Conservation (phyloP, 2,888 invertebrate genomes). For the Drosophila mayaguana region DNA sequence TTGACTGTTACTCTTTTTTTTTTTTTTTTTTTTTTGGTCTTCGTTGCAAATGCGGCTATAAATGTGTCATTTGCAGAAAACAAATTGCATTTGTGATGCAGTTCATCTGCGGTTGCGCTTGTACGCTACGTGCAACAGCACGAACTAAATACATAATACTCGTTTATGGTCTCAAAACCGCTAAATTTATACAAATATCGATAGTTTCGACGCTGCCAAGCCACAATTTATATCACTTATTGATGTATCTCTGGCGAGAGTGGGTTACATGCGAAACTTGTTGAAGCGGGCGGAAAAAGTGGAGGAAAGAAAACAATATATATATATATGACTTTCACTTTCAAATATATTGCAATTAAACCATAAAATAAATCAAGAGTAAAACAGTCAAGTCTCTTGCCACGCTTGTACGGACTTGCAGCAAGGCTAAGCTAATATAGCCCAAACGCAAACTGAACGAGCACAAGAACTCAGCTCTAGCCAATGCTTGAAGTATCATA, state of each 20-base stretch:
- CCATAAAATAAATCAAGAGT: too few species aligned
- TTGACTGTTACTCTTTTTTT: not conserved
- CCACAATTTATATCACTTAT: conserved; percentile 1
- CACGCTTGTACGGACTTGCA: too few species aligned
- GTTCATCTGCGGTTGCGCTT: conserved; percentile 40
- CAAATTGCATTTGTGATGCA: conserved; percentile 53
- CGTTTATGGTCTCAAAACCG: conserved; percentile 2
- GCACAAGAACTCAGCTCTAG: not conserved
- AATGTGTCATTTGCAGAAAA: conserved; percentile 65
- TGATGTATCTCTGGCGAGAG: not conserved
- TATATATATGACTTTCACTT: not conserved
- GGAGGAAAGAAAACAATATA: not conserved
- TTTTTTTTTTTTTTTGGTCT: not conserved
- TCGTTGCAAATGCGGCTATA: conserved; percentile 38
- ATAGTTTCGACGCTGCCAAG: not conserved
- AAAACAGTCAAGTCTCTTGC: too few species aligned
- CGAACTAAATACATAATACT: conserved; percentile 8
- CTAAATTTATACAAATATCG: conserved; percentile 9
- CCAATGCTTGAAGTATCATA: not conserved
- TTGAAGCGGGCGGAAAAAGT: not conserved
- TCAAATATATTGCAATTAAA: too few species aligned
- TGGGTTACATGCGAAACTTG: not conserved
- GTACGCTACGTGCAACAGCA: conserved; percentile 14
- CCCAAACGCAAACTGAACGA: not conserved
- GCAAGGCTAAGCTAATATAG: too few species aligned